Percentiles rank a stretch among this genome's conserved stretches.
Conservation (phyloP, 2,113 vertebrate species). For the Notechis scutatus region DNA sequence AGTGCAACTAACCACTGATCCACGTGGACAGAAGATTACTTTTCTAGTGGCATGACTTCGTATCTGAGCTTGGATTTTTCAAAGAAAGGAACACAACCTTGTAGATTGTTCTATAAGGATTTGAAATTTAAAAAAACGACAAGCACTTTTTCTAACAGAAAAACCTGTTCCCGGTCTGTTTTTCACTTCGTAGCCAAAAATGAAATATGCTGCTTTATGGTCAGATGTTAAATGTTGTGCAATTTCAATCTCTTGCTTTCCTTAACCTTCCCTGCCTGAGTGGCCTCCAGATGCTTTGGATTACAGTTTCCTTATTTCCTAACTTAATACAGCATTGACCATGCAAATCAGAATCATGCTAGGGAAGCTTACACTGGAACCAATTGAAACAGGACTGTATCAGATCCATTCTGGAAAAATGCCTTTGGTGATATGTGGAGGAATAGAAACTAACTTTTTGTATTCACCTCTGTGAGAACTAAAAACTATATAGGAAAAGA, state of each 20-base stretch:
- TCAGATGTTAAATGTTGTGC: not conserved
- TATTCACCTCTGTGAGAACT: not conserved
- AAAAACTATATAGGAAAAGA: not conserved
- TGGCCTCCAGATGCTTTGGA: not conserved
- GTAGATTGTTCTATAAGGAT: constrained; percentile 21
- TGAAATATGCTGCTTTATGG: not conserved
- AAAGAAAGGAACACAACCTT: not conserved
- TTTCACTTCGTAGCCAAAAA: not conserved
- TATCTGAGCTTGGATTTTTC: constrained; percentile 8
- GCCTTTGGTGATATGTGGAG: not conserved
- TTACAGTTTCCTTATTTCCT: not conserved
- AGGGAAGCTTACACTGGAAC: not conserved
- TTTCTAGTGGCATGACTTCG: not conserved
- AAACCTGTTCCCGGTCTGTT: not conserved
- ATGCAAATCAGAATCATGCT: not conserved
- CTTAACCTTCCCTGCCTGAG: not conserved
- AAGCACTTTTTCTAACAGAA: not conserved
- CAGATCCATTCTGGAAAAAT: not conserved
- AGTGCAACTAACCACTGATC: constrained; percentile 35
- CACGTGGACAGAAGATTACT: constrained; percentile 7
- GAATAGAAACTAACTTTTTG: not conserved
- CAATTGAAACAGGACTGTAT: not conserved
- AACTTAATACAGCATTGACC: not conserved
- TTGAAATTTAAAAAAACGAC: not conserved
- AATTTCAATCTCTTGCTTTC: not conserved